Conservation (phyloP, 2,888 invertebrate genomes). For the Pristionchus japonicus region DNA sequence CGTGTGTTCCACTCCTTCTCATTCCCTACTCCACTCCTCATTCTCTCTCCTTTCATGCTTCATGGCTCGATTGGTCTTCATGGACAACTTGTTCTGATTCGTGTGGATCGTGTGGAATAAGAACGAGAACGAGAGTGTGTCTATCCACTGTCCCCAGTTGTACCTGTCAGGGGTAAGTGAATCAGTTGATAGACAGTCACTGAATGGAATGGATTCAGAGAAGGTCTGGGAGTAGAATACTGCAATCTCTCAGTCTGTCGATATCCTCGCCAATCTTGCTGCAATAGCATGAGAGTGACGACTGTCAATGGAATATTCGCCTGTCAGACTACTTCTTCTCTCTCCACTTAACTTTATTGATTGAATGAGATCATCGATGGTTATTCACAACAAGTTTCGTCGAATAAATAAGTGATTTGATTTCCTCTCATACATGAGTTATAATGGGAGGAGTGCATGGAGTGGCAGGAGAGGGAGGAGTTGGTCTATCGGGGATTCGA, state of each 20-base stretch:
- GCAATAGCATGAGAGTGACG: slow-evolving; percentile 55
- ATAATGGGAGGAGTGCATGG: neutral
- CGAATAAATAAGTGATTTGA: slow-evolving; percentile 13
- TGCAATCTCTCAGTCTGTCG: slow-evolving; percentile 61
- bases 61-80: slow-evolving; percentile 61
- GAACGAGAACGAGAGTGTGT: slow-evolving; percentile 57
- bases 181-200: neutral
- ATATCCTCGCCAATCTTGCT: slow-evolving; percentile 59
- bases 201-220: no score
- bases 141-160: slow-evolving; percentile 54
- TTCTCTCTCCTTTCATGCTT: slow-evolving; percentile 47
- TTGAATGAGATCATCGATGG: neutral
- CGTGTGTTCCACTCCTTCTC: neutral
- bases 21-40: neutral
- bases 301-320: slow-evolving; percentile 41
- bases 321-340: neutral
- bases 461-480: neutral
- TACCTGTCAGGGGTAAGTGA: slow-evolving; percentile 55
- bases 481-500: slow-evolving; percentile 36
- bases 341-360: slow-evolving; percentile 11
- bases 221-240: slow-evolving; percentile 56
- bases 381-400: neutral
- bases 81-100: slow-evolving; percentile 63
- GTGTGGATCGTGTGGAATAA: slow-evolving; percentile 66
- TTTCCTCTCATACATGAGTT: neutral